Conservation (phyloP, 2,113 vertebrate genomes). For the Cranoglanis bouderius region DNA sequence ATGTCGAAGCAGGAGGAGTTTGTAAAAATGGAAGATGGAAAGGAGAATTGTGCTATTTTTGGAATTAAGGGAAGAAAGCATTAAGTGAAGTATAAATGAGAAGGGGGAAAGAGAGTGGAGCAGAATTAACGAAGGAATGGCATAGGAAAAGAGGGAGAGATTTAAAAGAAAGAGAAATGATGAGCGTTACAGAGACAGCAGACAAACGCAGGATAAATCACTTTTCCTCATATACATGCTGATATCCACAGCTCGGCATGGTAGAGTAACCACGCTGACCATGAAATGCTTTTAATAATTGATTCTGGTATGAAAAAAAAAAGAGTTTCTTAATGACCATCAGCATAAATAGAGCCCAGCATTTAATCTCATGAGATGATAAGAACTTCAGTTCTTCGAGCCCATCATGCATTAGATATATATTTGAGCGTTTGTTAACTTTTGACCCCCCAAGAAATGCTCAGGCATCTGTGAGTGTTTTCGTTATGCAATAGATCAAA, state of each 20-base stretch:
- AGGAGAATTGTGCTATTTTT: not conserved
- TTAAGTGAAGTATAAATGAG: not conserved
- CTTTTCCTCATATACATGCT: not conserved
- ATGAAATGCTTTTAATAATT: constrained; percentile 45
- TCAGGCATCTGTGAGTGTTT: not conserved
- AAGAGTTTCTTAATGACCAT: constrained; percentile 22
- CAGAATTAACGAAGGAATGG: not conserved
- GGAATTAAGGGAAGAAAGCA: not conserved
- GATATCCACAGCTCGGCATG: not conserved
- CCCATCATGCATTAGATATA: not conserved
- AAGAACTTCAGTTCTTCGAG: not conserved
- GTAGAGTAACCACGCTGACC: constrained; percentile 21
- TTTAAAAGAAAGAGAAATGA: not conserved
- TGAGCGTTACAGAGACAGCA: not conserved
- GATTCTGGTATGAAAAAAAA: constrained; percentile 35
- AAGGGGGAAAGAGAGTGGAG: not conserved
- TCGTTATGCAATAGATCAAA: not conserved
- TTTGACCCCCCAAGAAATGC: not conserved
- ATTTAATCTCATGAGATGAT: not conserved
- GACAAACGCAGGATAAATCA: not conserved
- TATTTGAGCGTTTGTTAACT: not conserved
- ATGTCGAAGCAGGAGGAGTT: not conserved
- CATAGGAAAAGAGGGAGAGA: not conserved
- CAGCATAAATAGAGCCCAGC: not conserved
- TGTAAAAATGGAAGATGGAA: not conserved